A percentile compares a stretch with the other conserved stretches of the same genome.
Conservation (phyloP, 1,140 invertebrate species). For the Zaprionus davidi region DNA sequence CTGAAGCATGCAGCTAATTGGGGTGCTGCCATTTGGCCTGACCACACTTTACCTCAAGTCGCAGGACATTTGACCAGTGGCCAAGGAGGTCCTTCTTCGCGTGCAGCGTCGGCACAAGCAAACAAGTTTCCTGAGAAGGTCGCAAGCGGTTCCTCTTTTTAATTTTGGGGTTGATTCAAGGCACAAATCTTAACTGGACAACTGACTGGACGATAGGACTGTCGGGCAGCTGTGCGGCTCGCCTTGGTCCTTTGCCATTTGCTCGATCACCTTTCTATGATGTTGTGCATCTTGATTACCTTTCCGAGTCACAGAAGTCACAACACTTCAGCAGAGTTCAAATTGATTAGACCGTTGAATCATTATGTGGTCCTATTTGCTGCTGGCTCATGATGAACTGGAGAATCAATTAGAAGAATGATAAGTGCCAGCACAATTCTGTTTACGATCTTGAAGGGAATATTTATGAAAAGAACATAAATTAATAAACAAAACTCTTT, state of each 20-base stretch:
- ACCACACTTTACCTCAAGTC: slow-evolving; percentile 37
- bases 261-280: slow-evolving; percentile 32
- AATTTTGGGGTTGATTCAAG: slow-evolving; percentile 44
- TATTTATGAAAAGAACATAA: neutral
- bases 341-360: slow-evolving; percentile 49
- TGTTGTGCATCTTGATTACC: slow-evolving; percentile 55
- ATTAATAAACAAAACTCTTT: neutral
- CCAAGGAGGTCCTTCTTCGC: slow-evolving; percentile 27
- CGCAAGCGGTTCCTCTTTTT: slow-evolving; percentile 2
- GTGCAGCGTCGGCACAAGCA: neutral
- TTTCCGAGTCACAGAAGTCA: slow-evolving; percentile 24
- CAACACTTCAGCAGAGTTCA: slow-evolving; percentile 55
- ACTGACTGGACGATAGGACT: slow-evolving; percentile 5
- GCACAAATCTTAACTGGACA: slow-evolving; percentile 32
- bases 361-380: slow-evolving; percentile 25
- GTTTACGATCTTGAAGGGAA: neutral
- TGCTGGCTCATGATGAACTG: neutral
- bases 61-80: slow-evolving; percentile 60
- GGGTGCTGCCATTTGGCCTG: slow-evolving; percentile 70
- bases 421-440: neutral
- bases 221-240: neutral
- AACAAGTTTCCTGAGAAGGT: slow-evolving; percentile 32
- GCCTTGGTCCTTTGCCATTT: slow-evolving; percentile 20
- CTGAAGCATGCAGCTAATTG: slow-evolving; percentile 60
- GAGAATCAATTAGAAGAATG: neutral